Percentiles rank a stretch among this genome's conserved stretches.
phyloP scores from a whole-genome alignment of 2,888 invertebrate species.

The Zelleria hepariella region DNA sequence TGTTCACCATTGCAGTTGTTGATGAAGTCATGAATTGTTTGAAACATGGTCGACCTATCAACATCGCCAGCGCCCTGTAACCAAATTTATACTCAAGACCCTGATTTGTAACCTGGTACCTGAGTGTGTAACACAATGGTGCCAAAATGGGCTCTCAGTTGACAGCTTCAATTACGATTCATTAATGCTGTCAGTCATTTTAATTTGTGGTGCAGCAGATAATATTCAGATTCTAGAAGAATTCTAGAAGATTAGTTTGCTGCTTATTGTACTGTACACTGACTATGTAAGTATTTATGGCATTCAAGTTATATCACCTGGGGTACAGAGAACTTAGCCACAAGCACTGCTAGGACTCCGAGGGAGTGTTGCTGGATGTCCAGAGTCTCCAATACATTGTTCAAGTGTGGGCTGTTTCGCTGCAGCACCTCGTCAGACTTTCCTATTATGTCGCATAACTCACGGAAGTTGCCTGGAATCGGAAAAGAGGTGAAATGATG shows the following conservation, averaged over 20 bases:
- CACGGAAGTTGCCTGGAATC: slow-evolving; percentile 80
- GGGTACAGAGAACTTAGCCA: slow-evolving; percentile 80
- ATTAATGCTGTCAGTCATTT: no score
- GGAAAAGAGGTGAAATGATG: no score
- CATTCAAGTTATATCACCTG: slow-evolving; percentile 42
- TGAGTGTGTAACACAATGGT: no score
- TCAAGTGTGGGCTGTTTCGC: slow-evolving; percentile 87
- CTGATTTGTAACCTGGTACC: not conserved
- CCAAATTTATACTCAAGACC: slow-evolving; percentile 9
- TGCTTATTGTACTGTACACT: no score
- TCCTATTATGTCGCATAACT: slow-evolving; percentile 79
- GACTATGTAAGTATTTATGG: not conserved
- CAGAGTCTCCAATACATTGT: slow-evolving; percentile 91
- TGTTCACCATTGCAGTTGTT: slow-evolving; percentile 90
- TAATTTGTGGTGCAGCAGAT: no score
- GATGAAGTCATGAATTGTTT: slow-evolving; percentile 89
- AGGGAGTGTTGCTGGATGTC: slow-evolving; percentile 93
- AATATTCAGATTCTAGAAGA: no score
- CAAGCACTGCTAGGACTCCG: slow-evolving; percentile 88
- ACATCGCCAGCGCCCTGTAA: slow-evolving; percentile 50
- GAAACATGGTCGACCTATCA: slow-evolving; percentile 72
- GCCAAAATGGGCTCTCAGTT: no score
- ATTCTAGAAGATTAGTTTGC: no score
- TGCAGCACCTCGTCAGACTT: slow-evolving; percentile 86
- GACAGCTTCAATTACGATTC: no score